Percentiles rank a stretch among this genome's conserved stretches.
phyloP scores from a whole-genome alignment of 2,797 vertebrate species.

The Threskiornis aethiopicus region DNA sequence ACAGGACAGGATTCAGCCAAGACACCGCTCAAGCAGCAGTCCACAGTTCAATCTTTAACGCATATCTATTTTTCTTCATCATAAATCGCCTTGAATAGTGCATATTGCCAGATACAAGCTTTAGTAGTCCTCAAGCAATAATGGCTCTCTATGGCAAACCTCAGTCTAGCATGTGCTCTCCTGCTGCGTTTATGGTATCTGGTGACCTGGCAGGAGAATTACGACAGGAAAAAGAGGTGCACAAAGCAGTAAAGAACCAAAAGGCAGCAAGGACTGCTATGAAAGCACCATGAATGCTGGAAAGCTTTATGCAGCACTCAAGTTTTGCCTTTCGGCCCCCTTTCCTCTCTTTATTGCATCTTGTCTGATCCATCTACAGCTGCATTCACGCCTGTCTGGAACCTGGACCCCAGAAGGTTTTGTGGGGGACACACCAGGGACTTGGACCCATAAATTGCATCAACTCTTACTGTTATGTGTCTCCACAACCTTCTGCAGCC shows the following conservation, averaged over 20 bases:
- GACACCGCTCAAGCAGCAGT: background rate
- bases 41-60: background rate
- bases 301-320: background rate
- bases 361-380: background rate
- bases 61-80: background rate
- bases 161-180: background rate
- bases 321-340: background rate
- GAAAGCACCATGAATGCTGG: background rate
- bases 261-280: background rate
- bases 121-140: background rate
- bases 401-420: background rate
- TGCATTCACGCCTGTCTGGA: background rate
- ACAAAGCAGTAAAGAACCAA: background rate
- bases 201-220: background rate
- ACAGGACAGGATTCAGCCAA: background rate
- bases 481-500: background rate
- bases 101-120: background rate
- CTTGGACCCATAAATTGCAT: background rate
- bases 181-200: background rate
- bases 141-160: background rate
- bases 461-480: background rate
- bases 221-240: background rate
- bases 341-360: background rate
- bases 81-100: accelerated
- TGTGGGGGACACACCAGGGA: background rate